Base-by-base conservation (phyloP, 2,888 invertebrate species). In the Ctenicera cuprea region DNA sequence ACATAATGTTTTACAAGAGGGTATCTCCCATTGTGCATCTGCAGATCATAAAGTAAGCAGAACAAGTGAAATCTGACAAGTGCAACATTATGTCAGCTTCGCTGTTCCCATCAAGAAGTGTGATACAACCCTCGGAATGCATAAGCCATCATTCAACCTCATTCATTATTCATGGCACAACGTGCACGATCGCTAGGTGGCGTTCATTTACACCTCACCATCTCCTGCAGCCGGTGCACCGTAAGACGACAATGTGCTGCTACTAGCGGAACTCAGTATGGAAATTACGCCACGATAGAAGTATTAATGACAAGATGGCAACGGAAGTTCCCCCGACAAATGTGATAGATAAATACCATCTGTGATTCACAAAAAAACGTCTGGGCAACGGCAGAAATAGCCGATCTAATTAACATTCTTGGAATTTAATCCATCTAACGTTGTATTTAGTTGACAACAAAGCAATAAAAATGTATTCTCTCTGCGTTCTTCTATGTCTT, bases 81-180 rank as follows among this genome's bases (percentile, higher is more conserved):
- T 45, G 65, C 65, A 61, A 59, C 65, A 64, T 64, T 71, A 71
- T 71, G 57, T 65, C 64, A 43, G 64, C 69, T 62, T 62, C 62
- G 9, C 59, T 22, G 37, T 30, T 68, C 45, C 38, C 61, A 62
- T 52, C 41, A 41, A 63, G 69, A 62, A 57, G 64, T 57, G 64
- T 50, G 62, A 72, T 72, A 72, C 48, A 64, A 62, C 73, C 68
- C 63, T 63, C 63, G 26, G 63, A 73, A 73, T 73, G 73, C 73
- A 73, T 73, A 73, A 67, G 57, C 57, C 63, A 66, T 72, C 66
- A 54, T 45, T 43, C 52, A 57, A 20, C 11, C 43, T 73, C 68
- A 73, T 73, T 73, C 73, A 62, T 73, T 73, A 73, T 73, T 73
- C 73, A 73, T 73, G 52, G 30, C 63, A 30, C 43, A 41, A 33